Evolutionary conservation across 2,888 invertebrate species (phyloP).

Genomic region (Drosophila subquinaria): DNA sequence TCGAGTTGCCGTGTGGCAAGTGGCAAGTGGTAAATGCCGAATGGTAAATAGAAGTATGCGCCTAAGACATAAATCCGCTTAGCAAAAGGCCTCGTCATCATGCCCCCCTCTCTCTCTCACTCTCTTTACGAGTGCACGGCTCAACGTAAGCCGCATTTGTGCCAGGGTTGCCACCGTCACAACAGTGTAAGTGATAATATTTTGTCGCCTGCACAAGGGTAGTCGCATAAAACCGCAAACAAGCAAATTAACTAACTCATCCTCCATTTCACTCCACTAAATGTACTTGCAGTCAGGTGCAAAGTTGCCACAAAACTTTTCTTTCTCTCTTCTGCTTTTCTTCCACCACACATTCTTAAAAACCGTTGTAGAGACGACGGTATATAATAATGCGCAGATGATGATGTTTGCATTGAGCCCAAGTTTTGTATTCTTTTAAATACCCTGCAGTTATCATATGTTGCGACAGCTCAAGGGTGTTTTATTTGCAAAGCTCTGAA

Average conservation of each 20-base stretch:
- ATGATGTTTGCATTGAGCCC: conserved; percentile 61
- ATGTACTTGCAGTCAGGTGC: conserved; percentile 28
- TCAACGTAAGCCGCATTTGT: conserved; percentile 41
- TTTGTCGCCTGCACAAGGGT: conserved; percentile 18
- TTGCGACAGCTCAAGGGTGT: neutral
- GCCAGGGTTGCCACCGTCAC: conserved; percentile 40
- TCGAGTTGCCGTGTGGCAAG: conserved; percentile 1
- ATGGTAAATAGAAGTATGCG: conserved; percentile 39
- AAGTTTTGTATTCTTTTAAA: conserved; percentile 33
- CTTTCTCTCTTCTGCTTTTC: conserved; percentile 1
- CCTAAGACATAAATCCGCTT: conserved; percentile 55
- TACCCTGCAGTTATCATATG: conserved; percentile 31
- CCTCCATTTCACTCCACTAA: conserved; percentile 17
- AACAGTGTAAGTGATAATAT: conserved; percentile 30
- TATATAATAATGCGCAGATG: conserved; percentile 61
- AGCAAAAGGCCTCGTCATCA: conserved; percentile 26
- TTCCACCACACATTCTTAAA: conserved; percentile 1
- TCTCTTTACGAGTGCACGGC: neutral
- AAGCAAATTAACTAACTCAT: conserved; percentile 71
- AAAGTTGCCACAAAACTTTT: conserved; percentile 61
- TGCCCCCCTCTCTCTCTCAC: neutral
- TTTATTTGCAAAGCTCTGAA: neutral
- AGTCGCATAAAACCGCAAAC: conserved; percentile 46
- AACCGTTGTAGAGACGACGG: conserved; percentile 22
- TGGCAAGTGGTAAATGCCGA: conserved; percentile 39